Conservation (phyloP, 2,113 vertebrate genomes). For the Toxotes jaculatrix region DNA sequence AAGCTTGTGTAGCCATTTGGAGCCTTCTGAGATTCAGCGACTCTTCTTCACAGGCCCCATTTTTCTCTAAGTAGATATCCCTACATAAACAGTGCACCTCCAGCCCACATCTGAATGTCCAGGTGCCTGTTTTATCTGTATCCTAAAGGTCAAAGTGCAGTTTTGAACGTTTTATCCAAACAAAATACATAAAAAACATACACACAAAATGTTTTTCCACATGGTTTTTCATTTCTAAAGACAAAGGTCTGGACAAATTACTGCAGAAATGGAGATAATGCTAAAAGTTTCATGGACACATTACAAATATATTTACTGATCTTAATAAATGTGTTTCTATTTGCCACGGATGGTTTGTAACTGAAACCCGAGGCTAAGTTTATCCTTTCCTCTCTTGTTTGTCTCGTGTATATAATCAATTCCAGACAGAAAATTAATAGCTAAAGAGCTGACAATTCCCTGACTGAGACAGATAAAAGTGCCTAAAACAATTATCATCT, state of each 20-base stretch:
- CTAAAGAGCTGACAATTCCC: slow-evolving; percentile 13
- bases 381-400: slow-evolving; percentile 19
- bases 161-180: neutral
- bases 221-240: no score
- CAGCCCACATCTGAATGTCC: neutral
- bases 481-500: slow-evolving; percentile 31
- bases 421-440: slow-evolving; percentile 20
- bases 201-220: no score
- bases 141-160: neutral
- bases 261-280: neutral
- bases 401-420: slow-evolving; percentile 10
- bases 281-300: neutral
- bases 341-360: neutral
- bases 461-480: slow-evolving; percentile 29
- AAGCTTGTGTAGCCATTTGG: neutral
- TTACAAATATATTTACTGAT: neutral
- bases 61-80: neutral
- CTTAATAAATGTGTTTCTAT: neutral
- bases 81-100: neutral
- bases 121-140: neutral
- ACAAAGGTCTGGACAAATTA: no score
- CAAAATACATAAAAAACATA: neutral
- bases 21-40: neutral
- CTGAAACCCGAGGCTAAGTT: neutral
- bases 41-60: neutral